These are phyloP conservation scores for Muschampia plurimacula DNA, from an alignment of 2,888 invertebrate genomes.

Conservation along the genomic window DNA sequence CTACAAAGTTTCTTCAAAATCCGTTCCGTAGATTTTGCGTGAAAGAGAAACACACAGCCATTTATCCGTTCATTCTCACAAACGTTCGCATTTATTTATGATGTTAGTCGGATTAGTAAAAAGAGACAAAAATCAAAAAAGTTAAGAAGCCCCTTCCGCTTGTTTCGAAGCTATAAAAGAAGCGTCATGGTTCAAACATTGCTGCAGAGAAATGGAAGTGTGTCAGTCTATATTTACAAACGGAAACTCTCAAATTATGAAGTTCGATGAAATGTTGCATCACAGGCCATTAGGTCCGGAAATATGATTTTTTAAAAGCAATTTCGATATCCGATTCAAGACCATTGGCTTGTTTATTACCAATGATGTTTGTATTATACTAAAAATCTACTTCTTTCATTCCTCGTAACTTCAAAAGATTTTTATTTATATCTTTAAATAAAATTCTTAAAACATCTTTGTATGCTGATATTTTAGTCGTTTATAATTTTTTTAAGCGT, in stretches of 20 bases:
- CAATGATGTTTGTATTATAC: conserved; percentile 42
- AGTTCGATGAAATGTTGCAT: conserved; percentile 78
- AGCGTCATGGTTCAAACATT: conserved; percentile 41
- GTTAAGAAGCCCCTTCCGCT: conserved; percentile 20
- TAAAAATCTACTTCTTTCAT: conserved; percentile 13
- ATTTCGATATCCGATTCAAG: conserved; percentile 50
- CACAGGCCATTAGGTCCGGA: conserved; percentile 67
- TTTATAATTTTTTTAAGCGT: background rate
- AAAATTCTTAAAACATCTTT: background rate
- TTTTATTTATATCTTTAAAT: background rate
- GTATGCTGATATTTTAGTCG: background rate
- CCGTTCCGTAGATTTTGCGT: too few relatives aligned
- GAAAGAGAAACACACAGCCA: too few relatives aligned
- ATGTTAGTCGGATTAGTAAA: background rate
- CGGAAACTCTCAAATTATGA: conserved; percentile 83
- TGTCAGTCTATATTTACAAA: conserved; percentile 76
- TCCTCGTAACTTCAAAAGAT: conserved; percentile 5
- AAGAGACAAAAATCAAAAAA: conserved; percentile 2
- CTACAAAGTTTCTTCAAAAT: too few relatives aligned
- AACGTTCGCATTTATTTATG: too few relatives aligned
- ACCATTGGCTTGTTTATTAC: conserved; percentile 54
- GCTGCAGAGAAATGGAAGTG: conserved; percentile 55
- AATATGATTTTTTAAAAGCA: conserved; percentile 56
- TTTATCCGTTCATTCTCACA: too few relatives aligned
- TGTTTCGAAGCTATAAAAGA: conserved; percentile 38